Evolutionary conservation across 2,797 vertebrate genomes (phyloP).

Genomic region (Okamejei kenojei): DNA sequence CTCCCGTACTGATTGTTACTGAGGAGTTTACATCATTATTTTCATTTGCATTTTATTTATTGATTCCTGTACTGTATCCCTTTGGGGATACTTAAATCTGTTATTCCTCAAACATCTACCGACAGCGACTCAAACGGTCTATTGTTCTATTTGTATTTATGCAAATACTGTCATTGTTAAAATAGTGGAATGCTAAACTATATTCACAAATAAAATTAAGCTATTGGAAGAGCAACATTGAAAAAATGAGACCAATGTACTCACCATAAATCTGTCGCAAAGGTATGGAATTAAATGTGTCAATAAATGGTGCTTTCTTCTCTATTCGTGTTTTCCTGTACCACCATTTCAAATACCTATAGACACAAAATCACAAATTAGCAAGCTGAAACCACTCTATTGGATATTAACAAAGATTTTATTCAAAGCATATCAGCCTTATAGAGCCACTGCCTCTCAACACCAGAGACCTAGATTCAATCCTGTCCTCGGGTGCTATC

Average conservation of each 20-base stretch:
- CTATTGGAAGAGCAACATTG: not conserved
- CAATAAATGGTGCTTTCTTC: conserved; percentile 88
- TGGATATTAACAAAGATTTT: not conserved
- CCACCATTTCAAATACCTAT: conserved; percentile 88
- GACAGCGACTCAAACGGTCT: not conserved
- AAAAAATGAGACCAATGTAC: conserved; percentile 41
- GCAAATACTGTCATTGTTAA: not conserved
- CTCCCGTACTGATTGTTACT: not conserved
- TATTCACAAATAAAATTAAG: not conserved
- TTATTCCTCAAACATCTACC: not conserved
- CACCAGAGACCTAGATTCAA: too few relatives aligned
- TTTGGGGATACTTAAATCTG: not conserved
- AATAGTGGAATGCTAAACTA: not conserved
- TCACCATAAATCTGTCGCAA: conserved; percentile 88
- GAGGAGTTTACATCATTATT: not conserved
- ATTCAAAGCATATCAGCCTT: not conserved
- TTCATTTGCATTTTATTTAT: too few relatives aligned
- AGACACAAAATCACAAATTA: conserved; percentile 26
- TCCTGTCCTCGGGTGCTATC: too few relatives aligned
- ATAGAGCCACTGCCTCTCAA: too few relatives aligned
- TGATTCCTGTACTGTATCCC: not conserved
- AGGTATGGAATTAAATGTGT: conserved; percentile 74
- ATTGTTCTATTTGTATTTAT: not conserved
- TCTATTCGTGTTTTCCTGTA: conserved; percentile 83
- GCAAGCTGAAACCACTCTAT: not conserved